phyloP scores from a whole-genome alignment of 2,888 invertebrate species.

The Loripinus fragilis region DNA sequence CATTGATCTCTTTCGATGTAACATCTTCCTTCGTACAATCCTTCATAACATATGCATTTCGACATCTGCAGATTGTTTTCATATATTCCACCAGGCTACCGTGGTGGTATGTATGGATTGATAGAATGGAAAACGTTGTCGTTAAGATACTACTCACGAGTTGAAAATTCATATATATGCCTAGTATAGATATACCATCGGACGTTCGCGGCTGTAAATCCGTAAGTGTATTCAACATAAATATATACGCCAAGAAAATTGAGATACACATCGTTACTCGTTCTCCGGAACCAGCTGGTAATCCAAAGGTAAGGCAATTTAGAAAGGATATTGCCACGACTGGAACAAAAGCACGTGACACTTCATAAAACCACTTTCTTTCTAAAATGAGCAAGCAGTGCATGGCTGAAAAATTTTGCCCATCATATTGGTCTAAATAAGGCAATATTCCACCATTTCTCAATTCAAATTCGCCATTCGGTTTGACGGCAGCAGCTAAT shows the following conservation, averaged over 20 bases:
- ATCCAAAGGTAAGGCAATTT: background rate
- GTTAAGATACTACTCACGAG: background rate
- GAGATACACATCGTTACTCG: background rate
- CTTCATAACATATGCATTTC: background rate
- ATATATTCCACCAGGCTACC: background rate
- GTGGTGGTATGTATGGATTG: background rate
- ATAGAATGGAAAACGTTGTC: background rate
- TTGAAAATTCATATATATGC: background rate
- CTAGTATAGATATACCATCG: slow-evolving; percentile 5
- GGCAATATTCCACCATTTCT: background rate
- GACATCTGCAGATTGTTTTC: background rate
- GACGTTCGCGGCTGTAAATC: slow-evolving; percentile 2
- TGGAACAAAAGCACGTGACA: slow-evolving; percentile 1
- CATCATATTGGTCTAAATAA: background rate
- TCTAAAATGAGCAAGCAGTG: background rate
- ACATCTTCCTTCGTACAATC: too few species aligned
- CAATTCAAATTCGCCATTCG: slow-evolving; percentile 4
- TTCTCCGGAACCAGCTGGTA: background rate
- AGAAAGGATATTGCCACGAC: slow-evolving; percentile 4
- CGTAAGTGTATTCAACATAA: background rate
- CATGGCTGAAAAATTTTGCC: slow-evolving; percentile 8
- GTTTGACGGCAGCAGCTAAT: background rate
- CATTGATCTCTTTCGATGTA: background rate
- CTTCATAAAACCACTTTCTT: slow-evolving; percentile 12
- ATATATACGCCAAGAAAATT: background rate